Evolutionary conservation across 1,140 invertebrate genomes (phyloP).

Genomic region (Ceratoteleas bidentatus): DNA sequence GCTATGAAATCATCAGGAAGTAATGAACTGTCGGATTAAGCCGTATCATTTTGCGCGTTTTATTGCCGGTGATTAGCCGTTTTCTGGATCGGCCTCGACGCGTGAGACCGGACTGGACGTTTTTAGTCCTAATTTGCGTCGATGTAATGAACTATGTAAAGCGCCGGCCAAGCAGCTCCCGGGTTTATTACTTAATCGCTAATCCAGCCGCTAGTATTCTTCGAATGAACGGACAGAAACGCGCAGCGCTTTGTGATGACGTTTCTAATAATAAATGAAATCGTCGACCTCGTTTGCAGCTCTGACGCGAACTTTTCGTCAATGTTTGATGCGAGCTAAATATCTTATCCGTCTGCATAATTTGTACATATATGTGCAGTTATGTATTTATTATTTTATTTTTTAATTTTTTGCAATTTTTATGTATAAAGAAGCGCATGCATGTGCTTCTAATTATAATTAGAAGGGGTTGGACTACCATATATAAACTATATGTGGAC

Average conservation of each 20-base stretch:
- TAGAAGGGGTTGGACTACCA: no score
- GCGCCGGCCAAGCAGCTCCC: conserved; percentile 4
- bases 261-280: conserved; percentile 19
- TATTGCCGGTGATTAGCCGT: conserved; percentile 39
- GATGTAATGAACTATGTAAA: conserved; percentile 28
- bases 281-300: conserved; percentile 12
- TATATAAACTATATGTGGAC: no score
- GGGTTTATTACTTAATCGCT: conserved; percentile 37
- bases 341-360: no score
- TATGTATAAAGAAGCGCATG: no score
- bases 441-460: no score
- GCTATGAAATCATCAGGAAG: conserved; percentile 42
- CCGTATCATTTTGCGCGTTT: conserved; percentile 42
- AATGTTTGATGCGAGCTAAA: no score
- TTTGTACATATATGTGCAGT: no score
- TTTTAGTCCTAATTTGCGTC: conserved; percentile 25
- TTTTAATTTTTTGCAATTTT: no score
- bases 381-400: no score
- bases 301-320: no score
- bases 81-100: conserved; percentile 12
- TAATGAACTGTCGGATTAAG: conserved; percentile 42
- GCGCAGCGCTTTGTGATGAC: neutral
- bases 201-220: conserved; percentile 14
- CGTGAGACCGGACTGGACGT: conserved; percentile 21
- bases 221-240: conserved; percentile 3